Conservation (phyloP, 1,140 invertebrate species). For the Drosophila seguyi region DNA sequence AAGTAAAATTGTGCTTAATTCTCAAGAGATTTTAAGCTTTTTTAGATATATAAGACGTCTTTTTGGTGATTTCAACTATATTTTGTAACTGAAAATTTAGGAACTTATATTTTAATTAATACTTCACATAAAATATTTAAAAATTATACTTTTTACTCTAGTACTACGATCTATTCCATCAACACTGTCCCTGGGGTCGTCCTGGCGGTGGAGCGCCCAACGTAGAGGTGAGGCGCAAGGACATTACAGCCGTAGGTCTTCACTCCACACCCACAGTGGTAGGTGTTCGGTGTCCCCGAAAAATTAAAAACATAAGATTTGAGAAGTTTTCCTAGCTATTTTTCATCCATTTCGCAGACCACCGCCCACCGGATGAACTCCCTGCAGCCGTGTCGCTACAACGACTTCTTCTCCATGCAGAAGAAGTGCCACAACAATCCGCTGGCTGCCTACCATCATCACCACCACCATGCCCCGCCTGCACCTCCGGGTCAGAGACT, state of each 20-base stretch:
- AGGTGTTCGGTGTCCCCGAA: constrained; percentile 16
- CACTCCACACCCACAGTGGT: constrained; percentile 85
- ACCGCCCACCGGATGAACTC: constrained; percentile 71
- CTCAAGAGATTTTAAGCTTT: not conserved
- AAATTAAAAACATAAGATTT: not conserved
- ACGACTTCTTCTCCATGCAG: constrained; percentile 75
- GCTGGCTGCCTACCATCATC: constrained; percentile 59
- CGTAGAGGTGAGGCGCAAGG: constrained; percentile 85
- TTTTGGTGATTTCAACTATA: not conserved
- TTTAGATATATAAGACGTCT: not conserved
- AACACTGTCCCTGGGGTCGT: constrained; percentile 86
- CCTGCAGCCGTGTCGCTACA: constrained; percentile 78
- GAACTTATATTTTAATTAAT: not conserved
- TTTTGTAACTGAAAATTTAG: not conserved
- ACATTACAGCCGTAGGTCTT: constrained; percentile 85
- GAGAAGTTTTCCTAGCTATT: not conserved
- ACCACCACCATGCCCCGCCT: constrained; percentile 66
- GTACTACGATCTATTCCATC: constrained; percentile 85
- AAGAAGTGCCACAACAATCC: constrained; percentile 78
- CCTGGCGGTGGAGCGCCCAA: constrained; percentile 85
- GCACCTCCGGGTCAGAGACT: constrained; percentile 51
- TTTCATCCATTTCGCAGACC: constrained; percentile 34
- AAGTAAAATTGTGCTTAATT: not conserved
- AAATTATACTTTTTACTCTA: not conserved
- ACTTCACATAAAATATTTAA: not conserved